phyloP scores from a whole-genome alignment of 1,140 invertebrate species.

The Drosophila kikkawai region DNA sequence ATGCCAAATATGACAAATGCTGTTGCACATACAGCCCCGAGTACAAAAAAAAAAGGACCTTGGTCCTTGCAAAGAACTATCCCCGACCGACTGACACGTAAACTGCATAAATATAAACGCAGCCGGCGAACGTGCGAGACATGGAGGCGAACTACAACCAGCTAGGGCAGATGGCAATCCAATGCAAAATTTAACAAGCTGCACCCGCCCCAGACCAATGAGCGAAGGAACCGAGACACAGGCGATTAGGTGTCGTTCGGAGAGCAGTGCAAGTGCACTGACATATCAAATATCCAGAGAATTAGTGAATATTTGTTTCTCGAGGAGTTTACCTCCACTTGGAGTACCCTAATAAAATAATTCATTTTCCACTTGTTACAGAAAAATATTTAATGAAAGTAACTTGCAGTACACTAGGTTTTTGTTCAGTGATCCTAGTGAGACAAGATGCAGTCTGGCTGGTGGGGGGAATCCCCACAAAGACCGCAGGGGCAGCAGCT shows the following conservation, averaged over 20 bases:
- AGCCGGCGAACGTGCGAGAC: slow-evolving; percentile 66
- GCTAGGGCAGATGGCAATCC: slow-evolving; percentile 50
- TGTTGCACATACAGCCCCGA: slow-evolving; percentile 43
- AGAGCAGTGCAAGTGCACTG: slow-evolving; percentile 5
- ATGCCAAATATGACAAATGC: slow-evolving; percentile 83
- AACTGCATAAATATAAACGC: slow-evolving; percentile 82
- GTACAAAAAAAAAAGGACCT: slow-evolving; percentile 7
- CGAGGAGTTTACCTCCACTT: neutral
- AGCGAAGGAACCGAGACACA: slow-evolving; percentile 19
- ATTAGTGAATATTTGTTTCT: neutral
- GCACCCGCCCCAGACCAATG: slow-evolving; percentile 1
- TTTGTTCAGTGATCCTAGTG: neutral
- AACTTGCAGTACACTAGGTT: neutral
- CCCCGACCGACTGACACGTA: slow-evolving; percentile 68
- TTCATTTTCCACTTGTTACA: neutral
- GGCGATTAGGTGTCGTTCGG: slow-evolving; percentile 28
- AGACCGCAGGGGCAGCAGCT: slow-evolving; percentile 22
- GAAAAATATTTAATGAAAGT: neutral
- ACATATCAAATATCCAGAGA: neutral
- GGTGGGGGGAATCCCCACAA: slow-evolving; percentile 1
- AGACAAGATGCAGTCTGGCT: neutral
- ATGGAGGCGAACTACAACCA: slow-evolving; percentile 22
- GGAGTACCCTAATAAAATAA: neutral
- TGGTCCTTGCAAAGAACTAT: slow-evolving; percentile 8
- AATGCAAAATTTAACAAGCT: slow-evolving; percentile 58